Evolutionary conservation across 2,797 vertebrate species (phyloP).

Genomic region (Neomorphus geoffroyi): DNA sequence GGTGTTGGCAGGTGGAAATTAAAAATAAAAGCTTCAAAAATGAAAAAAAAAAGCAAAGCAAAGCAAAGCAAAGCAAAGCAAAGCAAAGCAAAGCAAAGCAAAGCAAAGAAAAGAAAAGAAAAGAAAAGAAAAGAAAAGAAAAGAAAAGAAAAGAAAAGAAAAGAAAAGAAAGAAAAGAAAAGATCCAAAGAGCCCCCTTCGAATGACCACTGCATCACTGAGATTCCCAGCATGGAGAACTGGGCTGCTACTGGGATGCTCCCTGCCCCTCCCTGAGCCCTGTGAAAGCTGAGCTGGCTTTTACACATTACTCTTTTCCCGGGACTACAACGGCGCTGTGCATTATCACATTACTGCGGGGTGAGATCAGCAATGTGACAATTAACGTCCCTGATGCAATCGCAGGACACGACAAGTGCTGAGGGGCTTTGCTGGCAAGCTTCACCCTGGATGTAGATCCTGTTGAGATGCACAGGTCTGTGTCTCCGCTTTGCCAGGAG

Average conservation of each 20-base stretch:
- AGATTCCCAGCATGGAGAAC: neutral
- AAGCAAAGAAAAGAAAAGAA: too few relatives aligned
- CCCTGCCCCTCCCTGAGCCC: neutral
- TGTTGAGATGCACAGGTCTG: neutral
- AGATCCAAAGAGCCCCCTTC: too few relatives aligned
- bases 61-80: too few relatives aligned
- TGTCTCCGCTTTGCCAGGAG: neutral
- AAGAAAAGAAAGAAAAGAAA: too few relatives aligned
- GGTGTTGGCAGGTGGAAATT: neutral
- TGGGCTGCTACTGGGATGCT: neutral
- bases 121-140: too few relatives aligned
- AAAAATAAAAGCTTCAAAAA: neutral
- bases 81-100: too few relatives aligned
- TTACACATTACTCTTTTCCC: neutral
- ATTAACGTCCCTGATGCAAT: neutral
- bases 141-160: too few relatives aligned
- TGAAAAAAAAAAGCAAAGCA: too few relatives aligned
- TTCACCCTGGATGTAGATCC: neutral
- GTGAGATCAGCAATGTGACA: neutral
- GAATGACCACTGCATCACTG: neutral
- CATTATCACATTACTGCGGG: neutral
- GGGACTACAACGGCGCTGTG: neutral
- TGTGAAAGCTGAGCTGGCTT: neutral
- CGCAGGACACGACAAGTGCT: accelerated
- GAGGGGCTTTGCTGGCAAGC: accelerated